Conservation (phyloP, 2,113 vertebrate species). For the Paramisgurnus dabryanus region DNA sequence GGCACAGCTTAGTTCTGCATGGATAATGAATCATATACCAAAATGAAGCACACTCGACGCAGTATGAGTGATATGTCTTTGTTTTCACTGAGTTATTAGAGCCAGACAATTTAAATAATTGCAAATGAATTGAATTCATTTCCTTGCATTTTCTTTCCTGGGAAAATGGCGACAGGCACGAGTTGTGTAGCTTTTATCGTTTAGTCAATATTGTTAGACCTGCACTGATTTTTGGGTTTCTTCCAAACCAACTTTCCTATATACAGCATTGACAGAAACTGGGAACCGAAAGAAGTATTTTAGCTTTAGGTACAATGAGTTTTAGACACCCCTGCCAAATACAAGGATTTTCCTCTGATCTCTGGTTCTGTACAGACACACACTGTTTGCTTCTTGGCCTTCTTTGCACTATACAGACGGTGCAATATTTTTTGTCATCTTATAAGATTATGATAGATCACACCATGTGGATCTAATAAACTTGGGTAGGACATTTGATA, state of each 20-base stretch:
- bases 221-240: neutral
- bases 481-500: too few species aligned
- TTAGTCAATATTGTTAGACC: conserved; percentile 14
- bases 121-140: conserved; percentile 43
- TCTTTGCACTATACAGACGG: too few species aligned
- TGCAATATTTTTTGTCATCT: too few species aligned
- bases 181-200: neutral
- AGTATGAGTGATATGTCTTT: conserved; percentile 15
- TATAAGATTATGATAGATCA: too few species aligned
- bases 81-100: conserved; percentile 24
- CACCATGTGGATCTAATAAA: too few species aligned
- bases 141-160: neutral
- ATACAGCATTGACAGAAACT: neutral
- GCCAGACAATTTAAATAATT: conserved; percentile 38
- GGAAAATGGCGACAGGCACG: neutral
- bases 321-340: too few species aligned
- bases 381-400: too few species aligned
- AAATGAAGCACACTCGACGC: neutral
- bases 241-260: neutral
- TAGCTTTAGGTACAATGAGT: too few species aligned
- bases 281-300: neutral
- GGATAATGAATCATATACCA: conserved; percentile 38
- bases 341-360: too few species aligned
- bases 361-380: too few species aligned
- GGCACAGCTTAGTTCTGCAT: conserved; percentile 19